These are phyloP conservation scores for Epizoanthus ramosus DNA, from an alignment of 92 coral and sea anemone species.

Conservation along the genomic window DNA sequence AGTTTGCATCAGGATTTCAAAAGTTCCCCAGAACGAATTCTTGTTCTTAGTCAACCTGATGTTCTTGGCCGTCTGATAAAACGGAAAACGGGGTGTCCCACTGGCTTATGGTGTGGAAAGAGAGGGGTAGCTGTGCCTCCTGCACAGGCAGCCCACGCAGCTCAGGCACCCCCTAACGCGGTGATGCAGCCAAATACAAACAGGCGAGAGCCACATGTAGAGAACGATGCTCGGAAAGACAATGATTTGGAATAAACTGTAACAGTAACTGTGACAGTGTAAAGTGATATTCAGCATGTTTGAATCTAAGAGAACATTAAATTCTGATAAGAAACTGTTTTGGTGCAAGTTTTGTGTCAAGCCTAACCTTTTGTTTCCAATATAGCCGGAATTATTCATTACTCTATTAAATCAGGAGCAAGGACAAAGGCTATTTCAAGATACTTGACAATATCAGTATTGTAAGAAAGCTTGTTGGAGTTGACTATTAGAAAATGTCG, in stretches of 20 bases:
- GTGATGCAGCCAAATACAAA: too few species aligned
- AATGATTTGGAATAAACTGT: background rate
- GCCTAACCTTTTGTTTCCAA: background rate
- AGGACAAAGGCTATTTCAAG: too few species aligned
- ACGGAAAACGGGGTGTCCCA: too few species aligned
- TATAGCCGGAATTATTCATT: background rate
- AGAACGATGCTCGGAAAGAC: background rate
- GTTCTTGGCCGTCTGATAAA: too few species aligned
- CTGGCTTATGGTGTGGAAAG: too few species aligned
- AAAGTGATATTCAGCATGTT: background rate
- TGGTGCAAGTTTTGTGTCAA: background rate
- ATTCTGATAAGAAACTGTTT: background rate
- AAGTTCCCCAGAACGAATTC: background rate
- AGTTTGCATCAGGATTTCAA: conserved; percentile 20
- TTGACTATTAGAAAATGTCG: too few species aligned
- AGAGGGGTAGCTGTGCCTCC: background rate
- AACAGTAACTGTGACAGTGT: background rate
- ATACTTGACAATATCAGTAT: too few species aligned
- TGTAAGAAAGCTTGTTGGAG: too few species aligned
- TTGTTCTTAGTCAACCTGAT: background rate
- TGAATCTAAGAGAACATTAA: background rate
- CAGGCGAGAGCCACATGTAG: background rate
- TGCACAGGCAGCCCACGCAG: conserved; percentile 1
- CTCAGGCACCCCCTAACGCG: background rate
- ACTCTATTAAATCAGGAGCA: too few species aligned